Conservation (phyloP, 1,140 invertebrate genomes). For the Thaumatotibia leucotreta region DNA sequence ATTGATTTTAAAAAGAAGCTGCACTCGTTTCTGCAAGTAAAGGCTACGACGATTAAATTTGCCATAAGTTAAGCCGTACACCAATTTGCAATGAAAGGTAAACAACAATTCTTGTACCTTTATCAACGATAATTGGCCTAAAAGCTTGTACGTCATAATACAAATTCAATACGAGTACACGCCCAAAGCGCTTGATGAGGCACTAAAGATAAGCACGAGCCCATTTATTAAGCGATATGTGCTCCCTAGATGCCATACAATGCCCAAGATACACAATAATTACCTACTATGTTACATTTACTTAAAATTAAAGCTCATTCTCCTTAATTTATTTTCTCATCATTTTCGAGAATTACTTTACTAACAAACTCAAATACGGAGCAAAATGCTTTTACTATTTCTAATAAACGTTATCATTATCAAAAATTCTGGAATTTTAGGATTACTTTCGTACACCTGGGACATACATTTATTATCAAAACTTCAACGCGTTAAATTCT, state of each 20-base stretch:
- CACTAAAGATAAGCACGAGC: neutral
- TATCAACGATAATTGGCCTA: neutral
- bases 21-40: no score
- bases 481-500: constrained; percentile 10
- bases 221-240: neutral
- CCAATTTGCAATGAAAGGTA: no score
- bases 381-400: neutral
- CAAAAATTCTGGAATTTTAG: neutral
- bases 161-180: neutral
- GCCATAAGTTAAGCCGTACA: no score
- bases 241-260: constrained; percentile 3
- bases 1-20: no score
- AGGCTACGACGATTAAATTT: no score
- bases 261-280: constrained; percentile 2
- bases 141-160: neutral
- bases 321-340: neutral
- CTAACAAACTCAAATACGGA: neutral
- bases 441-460: neutral
- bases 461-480: neutral
- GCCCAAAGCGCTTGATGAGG: neutral
- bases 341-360: neutral
- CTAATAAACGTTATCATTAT: neutral
- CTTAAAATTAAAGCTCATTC: neutral
- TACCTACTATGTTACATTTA: neutral
- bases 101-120: no score